Evolutionary conservation across 2,113 vertebrate genomes (phyloP), one percentile per base, ranked within the genome.

Genomic region (Esox niger): DNA sequence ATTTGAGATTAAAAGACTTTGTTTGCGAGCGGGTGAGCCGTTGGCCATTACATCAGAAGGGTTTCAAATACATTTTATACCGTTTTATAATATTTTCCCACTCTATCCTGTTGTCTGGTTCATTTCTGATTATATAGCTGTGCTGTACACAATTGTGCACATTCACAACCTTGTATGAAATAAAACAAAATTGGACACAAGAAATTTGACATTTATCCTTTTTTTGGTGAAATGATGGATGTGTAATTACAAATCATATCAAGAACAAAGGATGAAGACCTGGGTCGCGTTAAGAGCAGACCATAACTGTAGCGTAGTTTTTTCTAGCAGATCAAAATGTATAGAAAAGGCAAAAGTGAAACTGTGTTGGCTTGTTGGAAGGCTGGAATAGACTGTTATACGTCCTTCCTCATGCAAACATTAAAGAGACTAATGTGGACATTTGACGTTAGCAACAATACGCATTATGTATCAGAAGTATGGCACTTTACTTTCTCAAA

Each of bases 101-200:
- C 70, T 49, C 71, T 69, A 26, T 84, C 25, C 66, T 20, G 27
- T 75, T 81, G 71, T 76, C 60, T 75, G 54, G 55, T 69, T 70
- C 79, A 70, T 87, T 66, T 31, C 64, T 47, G 76, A 86, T 80
- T 87, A 79, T 87, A 84, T 84, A 83, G 75, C 74, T 79, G 77
- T 83, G 66, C 71, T 79, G 82, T 87, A 80, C 84, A 87, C 74
- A 86, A 70, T 43, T 73, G 56, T 77, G 63, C 68, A 69, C 84
- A 74, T 83, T 82, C 85, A 84, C 83, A 71, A 88, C 80, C 79
- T 63, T 80, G 83, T 87, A 73, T 68, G 64, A 79, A 89, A 88
- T 89, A 88, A 88, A 89, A 59, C 29, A 60, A 64, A 66, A 65
- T 76, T 76, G 68, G 68, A 64, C 77, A 81, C 74, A 79, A 68